Percentiles rank a stretch among this genome's conserved stretches.
phyloP scores from a whole-genome alignment of 2,113 vertebrate genomes.

The Paradisaea rubra region DNA sequence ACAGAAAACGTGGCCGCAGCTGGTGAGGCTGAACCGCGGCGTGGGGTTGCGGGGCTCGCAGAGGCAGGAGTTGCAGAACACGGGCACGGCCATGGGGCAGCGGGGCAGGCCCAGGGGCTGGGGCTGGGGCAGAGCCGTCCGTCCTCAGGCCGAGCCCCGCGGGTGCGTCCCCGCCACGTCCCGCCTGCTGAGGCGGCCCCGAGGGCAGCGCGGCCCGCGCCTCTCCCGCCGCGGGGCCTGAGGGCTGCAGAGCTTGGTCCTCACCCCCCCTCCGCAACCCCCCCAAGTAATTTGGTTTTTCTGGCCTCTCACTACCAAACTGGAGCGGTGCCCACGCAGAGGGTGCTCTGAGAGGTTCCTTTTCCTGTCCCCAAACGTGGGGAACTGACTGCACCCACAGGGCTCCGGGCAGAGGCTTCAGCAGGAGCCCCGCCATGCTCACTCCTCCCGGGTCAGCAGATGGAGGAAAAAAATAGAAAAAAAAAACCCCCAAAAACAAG shows the following conservation, averaged over 20 bases:
- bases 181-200: background rate
- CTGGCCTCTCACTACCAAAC: background rate
- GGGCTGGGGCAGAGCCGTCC: too few relatives aligned
- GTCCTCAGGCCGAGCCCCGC: background rate
- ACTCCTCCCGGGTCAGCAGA: fast-evolving
- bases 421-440: background rate
- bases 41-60: slow-evolving; percentile 48
- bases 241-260: fast-evolving
- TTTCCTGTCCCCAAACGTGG: fast-evolving
- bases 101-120: too few relatives aligned
- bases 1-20: slow-evolving; percentile 87
- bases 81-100: slow-evolving; percentile 67
- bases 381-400: fast-evolving
- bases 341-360: fast-evolving
- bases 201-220: fast-evolving
- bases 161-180: background rate
- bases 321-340: fast-evolving
- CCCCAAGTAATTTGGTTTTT: fast-evolving
- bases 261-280: background rate
- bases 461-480: too few relatives aligned
- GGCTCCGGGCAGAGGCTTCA: fast-evolving
- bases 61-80: slow-evolving; percentile 87
- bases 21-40: slow-evolving; percentile 75
- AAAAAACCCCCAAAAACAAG: too few relatives aligned
- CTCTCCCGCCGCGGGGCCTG: too few relatives aligned